Evolutionary conservation across 2,797 vertebrate species (phyloP).

Genomic region (Muscicapa striata): DNA sequence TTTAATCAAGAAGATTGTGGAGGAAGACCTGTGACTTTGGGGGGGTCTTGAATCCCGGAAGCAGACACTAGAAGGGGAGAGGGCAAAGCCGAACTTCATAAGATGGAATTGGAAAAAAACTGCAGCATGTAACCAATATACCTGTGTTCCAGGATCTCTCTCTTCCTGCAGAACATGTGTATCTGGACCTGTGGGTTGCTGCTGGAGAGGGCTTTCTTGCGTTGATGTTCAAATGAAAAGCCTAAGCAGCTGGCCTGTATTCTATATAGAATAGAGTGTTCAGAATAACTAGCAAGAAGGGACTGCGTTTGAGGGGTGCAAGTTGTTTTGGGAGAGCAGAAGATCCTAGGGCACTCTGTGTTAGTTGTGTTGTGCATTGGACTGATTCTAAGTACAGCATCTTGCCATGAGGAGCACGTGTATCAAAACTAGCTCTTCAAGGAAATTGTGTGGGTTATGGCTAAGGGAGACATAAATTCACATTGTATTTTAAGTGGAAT

Average conservation of each 20-base stretch:
- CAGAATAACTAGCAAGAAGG: background rate
- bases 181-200: background rate
- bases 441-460: background rate
- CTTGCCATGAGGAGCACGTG: background rate
- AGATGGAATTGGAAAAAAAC: background rate
- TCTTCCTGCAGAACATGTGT: accelerated
- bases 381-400: background rate
- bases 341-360: background rate
- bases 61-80: background rate
- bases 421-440: background rate
- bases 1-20: background rate
- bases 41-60: background rate
- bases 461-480: background rate
- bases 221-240: background rate
- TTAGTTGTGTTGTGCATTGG: background rate
- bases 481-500: background rate
- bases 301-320: background rate
- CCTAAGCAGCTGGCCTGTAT: background rate
- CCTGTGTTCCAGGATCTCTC: background rate
- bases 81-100: background rate
- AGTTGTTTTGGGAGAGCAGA: background rate
- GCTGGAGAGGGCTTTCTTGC: background rate
- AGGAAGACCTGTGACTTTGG: background rate
- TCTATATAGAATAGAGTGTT: background rate
- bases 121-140: background rate